Conservation (phyloP, 1,140 invertebrate genomes). For the Drosophila arawakana region DNA sequence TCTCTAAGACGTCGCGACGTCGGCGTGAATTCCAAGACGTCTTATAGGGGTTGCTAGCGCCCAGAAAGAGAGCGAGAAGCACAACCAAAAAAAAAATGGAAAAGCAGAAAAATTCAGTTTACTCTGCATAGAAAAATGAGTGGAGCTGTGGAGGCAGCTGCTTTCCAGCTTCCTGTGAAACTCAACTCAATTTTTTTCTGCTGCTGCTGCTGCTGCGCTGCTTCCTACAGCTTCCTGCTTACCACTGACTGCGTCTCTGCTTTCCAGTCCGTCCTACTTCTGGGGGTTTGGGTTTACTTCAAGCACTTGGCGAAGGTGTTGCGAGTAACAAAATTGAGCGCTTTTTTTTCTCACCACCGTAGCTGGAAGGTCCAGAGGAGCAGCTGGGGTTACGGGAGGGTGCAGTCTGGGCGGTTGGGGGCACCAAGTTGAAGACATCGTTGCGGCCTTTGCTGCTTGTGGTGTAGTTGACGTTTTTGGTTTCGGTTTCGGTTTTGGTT, state of each 20-base stretch:
- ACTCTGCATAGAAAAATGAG: slow-evolving; percentile 38
- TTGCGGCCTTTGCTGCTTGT: slow-evolving; percentile 81
- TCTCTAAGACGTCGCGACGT: slow-evolving; percentile 46
- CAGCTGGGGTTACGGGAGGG: background rate
- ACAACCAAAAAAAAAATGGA: background rate
- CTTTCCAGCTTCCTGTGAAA: slow-evolving; percentile 31
- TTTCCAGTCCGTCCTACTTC: slow-evolving; percentile 15
- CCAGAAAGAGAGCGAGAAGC: slow-evolving; percentile 13
- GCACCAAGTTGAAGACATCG: slow-evolving; percentile 74
- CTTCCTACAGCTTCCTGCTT: background rate
- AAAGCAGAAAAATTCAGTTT: slow-evolving; percentile 2
- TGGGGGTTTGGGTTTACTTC: background rate
- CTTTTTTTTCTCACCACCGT: slow-evolving; percentile 60
- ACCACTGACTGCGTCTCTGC: no score
- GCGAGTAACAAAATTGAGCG: slow-evolving; percentile 68
- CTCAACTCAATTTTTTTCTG: slow-evolving; percentile 41
- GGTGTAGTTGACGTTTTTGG: slow-evolving; percentile 82
- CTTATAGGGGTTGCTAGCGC: slow-evolving; percentile 55
- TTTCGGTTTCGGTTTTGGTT: slow-evolving; percentile 69
- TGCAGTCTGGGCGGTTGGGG: slow-evolving; percentile 11
- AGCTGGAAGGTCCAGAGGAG: background rate
- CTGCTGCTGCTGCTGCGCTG: background rate
- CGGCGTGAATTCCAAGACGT: slow-evolving; percentile 41
- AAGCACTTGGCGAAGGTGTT: slow-evolving; percentile 59
- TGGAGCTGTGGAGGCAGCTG: background rate